Percentiles rank a stretch among this genome's conserved stretches.
Conservation (phyloP, 2,113 vertebrate species). For the Rynchops niger region DNA sequence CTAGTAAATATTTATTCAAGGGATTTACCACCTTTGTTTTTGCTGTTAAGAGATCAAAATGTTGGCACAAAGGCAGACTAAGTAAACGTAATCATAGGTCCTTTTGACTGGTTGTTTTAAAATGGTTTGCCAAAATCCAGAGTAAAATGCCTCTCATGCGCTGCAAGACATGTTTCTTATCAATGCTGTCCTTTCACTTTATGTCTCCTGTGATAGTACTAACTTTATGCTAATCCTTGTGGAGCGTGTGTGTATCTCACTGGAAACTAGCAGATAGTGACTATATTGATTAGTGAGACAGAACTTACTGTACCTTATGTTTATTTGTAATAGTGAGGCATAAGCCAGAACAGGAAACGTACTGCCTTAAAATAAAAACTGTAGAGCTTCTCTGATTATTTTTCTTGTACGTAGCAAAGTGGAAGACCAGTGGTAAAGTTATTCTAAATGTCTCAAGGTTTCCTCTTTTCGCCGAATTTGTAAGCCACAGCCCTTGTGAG, state of each 20-base stretch:
- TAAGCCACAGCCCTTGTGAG: neutral
- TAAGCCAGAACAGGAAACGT: neutral
- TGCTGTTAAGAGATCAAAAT: neutral
- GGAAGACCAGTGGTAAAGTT: neutral
- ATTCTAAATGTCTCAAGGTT: neutral
- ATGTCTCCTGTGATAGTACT: neutral
- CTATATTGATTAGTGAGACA: neutral
- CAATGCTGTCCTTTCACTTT: neutral
- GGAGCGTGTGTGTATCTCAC: neutral
- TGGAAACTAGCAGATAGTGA: neutral
- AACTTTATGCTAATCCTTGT: neutral
- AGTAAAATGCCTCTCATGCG: neutral
- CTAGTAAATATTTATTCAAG: conserved; percentile 2
- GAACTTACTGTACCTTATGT: neutral
- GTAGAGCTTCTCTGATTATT: neutral
- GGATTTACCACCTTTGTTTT: neutral
- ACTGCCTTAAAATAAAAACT: neutral
- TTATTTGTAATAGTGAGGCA: neutral
- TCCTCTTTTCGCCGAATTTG: conserved; percentile 8
- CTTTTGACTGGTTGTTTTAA: neutral
- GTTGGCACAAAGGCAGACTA: neutral
- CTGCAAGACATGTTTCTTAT: neutral
- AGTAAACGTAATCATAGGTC: neutral
- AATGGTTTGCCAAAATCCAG: neutral
- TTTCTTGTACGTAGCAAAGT: neutral